Conservation (phyloP, 2,888 invertebrate genomes). For the Didymodactylos carnosus region DNA sequence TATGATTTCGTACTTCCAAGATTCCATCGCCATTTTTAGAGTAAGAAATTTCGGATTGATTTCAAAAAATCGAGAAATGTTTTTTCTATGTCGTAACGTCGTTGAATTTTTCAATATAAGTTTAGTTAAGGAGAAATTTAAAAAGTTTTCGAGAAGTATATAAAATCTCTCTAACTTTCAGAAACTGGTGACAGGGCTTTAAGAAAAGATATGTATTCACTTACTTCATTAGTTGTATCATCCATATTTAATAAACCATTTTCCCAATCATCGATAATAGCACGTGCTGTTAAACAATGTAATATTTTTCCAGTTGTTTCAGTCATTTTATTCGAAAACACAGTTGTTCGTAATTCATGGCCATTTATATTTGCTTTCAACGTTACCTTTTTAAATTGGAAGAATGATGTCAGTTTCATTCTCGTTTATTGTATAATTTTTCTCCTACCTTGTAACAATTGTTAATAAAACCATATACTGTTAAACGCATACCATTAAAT, state of each 20-base stretch:
- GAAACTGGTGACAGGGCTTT: not conserved
- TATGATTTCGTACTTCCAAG: too few species aligned
- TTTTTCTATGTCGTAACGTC: too few species aligned
- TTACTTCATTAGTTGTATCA: constrained; percentile 28
- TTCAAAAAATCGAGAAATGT: too few species aligned
- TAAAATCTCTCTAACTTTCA: not conserved
- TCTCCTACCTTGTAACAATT: constrained; percentile 30
- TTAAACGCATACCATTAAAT: constrained; percentile 29
- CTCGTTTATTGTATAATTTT: constrained; percentile 19
- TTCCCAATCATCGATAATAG: constrained; percentile 32
- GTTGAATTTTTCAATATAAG: too few species aligned
- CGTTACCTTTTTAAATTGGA: constrained; percentile 22
- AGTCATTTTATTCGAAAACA: constrained; percentile 27
- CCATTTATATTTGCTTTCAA: constrained; percentile 27
- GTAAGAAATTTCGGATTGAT: too few species aligned
- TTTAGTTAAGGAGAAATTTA: too few species aligned
- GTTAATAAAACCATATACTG: constrained; percentile 30
- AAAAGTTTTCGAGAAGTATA: too few species aligned
- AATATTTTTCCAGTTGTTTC: constrained; percentile 29
- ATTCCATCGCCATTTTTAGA: too few species aligned
- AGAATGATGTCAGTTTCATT: not conserved
- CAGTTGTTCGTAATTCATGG: constrained; percentile 27
- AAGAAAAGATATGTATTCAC: too few species aligned
- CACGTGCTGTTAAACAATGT: constrained; percentile 30
- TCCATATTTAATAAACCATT: constrained; percentile 26